A percentile compares a stretch with the other conserved stretches of the same genome.
Evolutionary conservation across 2,797 vertebrate genomes (phyloP).

Genomic region (Carduelis carduelis): DNA sequence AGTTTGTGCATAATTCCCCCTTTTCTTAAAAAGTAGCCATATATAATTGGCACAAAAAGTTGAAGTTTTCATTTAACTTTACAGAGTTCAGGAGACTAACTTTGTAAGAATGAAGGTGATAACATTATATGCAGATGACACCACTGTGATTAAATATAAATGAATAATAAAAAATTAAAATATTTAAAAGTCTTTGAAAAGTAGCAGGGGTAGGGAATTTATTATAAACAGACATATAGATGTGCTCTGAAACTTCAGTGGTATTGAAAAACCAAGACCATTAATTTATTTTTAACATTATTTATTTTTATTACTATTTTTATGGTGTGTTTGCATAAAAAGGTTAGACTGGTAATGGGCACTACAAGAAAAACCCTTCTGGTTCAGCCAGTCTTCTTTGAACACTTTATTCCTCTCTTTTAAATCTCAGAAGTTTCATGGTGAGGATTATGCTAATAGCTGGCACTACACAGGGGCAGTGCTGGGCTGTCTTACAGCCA

Average conservation of each 20-base stretch:
- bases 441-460: constrained; percentile 61
- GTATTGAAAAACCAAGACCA: background rate
- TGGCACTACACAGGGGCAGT: background rate
- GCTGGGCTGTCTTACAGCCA: constrained; percentile 46
- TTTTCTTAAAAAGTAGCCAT: background rate
- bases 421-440: background rate
- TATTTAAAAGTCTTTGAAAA: background rate
- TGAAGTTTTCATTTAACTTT: background rate
- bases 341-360: background rate
- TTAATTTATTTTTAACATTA: background rate
- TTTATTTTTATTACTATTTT: background rate
- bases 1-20: background rate
- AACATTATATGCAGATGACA: background rate
- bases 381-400: background rate
- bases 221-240: constrained; percentile 17
- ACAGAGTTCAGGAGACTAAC: background rate
- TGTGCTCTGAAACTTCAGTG: constrained; percentile 12
- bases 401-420: constrained; percentile 45
- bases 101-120: constrained; percentile 25
- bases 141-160: constrained; percentile 12
- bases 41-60: background rate
- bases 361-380: constrained; percentile 9
- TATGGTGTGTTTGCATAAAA: background rate
- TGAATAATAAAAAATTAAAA: constrained; percentile 31
- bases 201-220: background rate